Evolutionary conservation across 2,888 invertebrate species (phyloP).

Genomic region (Oeneis ivallda): DNA sequence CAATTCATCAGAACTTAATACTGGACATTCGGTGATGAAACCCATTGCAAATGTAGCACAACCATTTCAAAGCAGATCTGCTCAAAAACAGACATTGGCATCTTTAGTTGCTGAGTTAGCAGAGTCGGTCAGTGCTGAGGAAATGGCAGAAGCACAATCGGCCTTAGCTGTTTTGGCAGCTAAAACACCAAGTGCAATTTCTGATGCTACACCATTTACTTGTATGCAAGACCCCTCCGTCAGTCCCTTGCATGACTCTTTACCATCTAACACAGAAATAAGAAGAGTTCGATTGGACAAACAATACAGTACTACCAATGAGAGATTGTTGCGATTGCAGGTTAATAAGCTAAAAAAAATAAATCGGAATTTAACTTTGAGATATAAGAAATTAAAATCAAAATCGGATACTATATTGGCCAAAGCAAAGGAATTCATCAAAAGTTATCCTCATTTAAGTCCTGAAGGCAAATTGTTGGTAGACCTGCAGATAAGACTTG

Average conservation of each 20-base stretch:
- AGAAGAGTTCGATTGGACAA: neutral
- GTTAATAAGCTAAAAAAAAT: slow-evolving; percentile 34
- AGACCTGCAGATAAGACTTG: neutral
- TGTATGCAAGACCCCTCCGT: neutral
- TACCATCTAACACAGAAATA: neutral
- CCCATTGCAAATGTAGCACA: too few species aligned
- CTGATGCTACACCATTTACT: neutral
- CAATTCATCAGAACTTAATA: too few species aligned
- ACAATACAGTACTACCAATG: neutral
- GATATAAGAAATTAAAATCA: too few species aligned
- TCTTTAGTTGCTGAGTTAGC: too few species aligned
- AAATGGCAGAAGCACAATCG: too few species aligned
- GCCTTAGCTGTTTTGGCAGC: too few species aligned
- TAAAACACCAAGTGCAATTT: too few species aligned
- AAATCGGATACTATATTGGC: neutral
- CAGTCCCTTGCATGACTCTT: too few species aligned
- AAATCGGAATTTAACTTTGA: slow-evolving; percentile 16
- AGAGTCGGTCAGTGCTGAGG: too few species aligned
- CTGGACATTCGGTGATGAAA: too few species aligned
- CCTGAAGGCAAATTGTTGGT: neutral
- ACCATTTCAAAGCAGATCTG: too few species aligned
- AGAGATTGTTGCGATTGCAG: neutral
- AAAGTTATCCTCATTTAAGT: neutral
- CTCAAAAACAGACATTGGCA: too few species aligned
- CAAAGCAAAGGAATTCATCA: neutral